Base-by-base conservation (phyloP, 1,140 invertebrate species). In the Drosophila parvula region DNA sequence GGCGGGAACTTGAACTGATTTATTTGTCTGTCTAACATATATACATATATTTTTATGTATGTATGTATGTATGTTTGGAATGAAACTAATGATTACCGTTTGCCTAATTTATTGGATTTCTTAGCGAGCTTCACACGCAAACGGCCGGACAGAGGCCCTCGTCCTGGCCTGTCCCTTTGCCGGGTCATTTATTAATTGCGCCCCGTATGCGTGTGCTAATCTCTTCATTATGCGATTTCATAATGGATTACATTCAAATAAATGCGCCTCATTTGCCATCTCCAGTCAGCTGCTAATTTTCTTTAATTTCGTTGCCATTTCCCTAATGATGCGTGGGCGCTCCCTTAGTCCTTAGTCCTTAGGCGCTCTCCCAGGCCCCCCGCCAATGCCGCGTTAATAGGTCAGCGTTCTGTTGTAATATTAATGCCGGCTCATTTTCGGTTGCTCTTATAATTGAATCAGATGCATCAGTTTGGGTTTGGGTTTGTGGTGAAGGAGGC, bases 161-260 rank as follows among this genome's bases (percentile, higher is more conserved):
- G 36, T 41, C 18, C 27, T 47, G 61, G 28, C 44, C 44, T 27
- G 44, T 36, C 30, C 53, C 61, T 61, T 67, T 47, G 58, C 60
- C 62, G 69, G 83, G 83, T 88, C 83, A 88, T 88, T 88, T 88
- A 88, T 88, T 88, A 88, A 88, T 88, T 88, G 84, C 74, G 73
- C 44, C 61, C 79, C 75, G 77, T 70, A 77, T 84, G 80, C 70
- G 76, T 88, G 83, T 79, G 65, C 68, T 88, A 88, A 88, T 88
- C 83, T 88, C 83, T 88, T 88, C 83, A 88, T 88, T 88, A 88
- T 88, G 80, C 84, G 83, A 84, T 89, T 89, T 84, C 83, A 88
- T 88, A 88, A 88, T 88, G 83, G 80, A 89, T 89, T 88, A 88
- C 83, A 84, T 89, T 88, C 80, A 89, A 88, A 88, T 88, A 88